phyloP scores from a whole-genome alignment of 2,797 vertebrate genomes.

The Semotilus atromaculatus region DNA sequence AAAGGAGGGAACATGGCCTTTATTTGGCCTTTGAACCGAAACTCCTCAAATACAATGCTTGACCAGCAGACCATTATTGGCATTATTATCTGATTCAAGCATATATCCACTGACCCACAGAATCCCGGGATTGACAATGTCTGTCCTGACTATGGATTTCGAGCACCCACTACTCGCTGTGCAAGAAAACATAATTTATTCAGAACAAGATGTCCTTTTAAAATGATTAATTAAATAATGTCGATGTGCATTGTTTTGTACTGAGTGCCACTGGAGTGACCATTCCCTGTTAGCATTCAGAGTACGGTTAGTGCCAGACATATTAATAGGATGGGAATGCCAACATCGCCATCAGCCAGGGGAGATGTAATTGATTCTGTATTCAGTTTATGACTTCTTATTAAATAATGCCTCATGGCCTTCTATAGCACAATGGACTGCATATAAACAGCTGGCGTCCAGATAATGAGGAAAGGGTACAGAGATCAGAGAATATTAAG shows the following conservation, averaged over 20 bases:
- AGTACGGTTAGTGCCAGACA: not conserved
- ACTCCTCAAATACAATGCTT: too few relatives aligned
- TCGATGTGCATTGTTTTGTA: not conserved
- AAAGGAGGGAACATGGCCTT: not conserved
- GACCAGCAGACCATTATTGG: not conserved
- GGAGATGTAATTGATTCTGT: constrained; percentile 10
- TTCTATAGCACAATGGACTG: not conserved
- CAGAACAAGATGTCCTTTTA: not conserved
- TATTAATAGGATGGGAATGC: not conserved
- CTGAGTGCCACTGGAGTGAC: not conserved
- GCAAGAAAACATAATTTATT: not conserved
- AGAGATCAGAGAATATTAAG: not conserved
- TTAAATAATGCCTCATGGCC: not conserved
- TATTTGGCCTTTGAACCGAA: not conserved
- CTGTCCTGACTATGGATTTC: not conserved
- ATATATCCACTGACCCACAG: not conserved
- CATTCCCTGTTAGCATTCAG: not conserved
- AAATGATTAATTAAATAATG: not conserved
- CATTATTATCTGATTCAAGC: not conserved
- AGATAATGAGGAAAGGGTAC: not conserved
- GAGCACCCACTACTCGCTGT: not conserved
- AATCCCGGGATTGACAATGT: not conserved
- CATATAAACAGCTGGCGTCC: not conserved
- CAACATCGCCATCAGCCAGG: not conserved
- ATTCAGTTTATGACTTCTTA: constrained; percentile 9